Base-by-base conservation (phyloP, 2,888 invertebrate species). In the Nasonia oneida region DNA sequence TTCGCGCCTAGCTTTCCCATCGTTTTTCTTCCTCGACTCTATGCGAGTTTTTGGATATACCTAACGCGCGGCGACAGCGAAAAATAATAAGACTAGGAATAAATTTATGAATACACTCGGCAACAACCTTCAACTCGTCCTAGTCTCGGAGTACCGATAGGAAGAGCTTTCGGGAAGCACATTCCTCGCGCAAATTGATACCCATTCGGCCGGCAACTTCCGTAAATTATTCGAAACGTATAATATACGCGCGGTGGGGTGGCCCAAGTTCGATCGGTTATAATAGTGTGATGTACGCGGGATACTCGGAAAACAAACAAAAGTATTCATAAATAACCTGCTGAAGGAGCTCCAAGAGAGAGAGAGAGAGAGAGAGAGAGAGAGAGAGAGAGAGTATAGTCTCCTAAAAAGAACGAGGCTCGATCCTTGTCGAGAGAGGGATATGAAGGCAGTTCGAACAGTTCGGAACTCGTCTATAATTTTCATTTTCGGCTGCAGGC, bases 401-500 rank as follows among this genome's bases (percentile, higher is more conserved):
- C 8, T 57, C 2, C 12, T 8, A 42, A 42, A 42, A 42, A 39
- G 39, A 39, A 39, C 5, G 10, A 47, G 42, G 2, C 8, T 47
- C 42, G 12, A 10, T 1, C 4, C 10, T 15, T 29, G 29, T 29
- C 29, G 29, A 29, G 29, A 18, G 23, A 29, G n/a, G 50, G 64
- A 47, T n/a, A 29, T 37, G 18, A 37, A 78, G 47, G 81, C 70
- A 53, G 76, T 33, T 14, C 47, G 61, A 73, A 23, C 57, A 76
- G 61, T 73, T 71, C n/a, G 50, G 37, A 79, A 75, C 71, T 76
- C 71, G 71, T 53, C 76, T 92, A 90, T 91, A 91, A 92, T 92
- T 91, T 92, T 91, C 90, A 91, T 91, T 91, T 91, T 90, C 89
- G 90, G 89, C 86, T 78, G 88, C 42, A 47, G 42, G 90, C 88